A percentile compares a stretch with the other conserved stretches of the same genome.
Evolutionary conservation across 2,888 invertebrate genomes (phyloP).

Genomic region (Physocephala rufipes): DNA sequence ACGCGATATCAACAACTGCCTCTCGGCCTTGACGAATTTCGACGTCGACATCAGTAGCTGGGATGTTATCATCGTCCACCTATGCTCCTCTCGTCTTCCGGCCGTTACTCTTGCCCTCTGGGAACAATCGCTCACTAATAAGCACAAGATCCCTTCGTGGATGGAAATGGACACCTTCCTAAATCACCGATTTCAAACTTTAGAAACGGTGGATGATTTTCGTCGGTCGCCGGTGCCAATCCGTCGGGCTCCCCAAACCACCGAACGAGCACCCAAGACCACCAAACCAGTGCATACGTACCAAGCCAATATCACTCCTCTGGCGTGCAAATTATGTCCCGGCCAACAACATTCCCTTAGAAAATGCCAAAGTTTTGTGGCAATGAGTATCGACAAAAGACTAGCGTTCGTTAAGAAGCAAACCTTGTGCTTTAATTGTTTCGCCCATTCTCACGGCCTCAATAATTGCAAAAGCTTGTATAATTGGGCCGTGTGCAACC

Average conservation of each 20-base stretch:
- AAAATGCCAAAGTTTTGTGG: background rate
- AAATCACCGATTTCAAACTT: background rate
- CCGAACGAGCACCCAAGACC: background rate
- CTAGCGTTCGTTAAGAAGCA: background rate
- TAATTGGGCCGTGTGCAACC: no score
- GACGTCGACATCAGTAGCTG: background rate
- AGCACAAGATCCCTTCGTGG: no score
- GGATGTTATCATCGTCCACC: background rate
- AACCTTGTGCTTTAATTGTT: no score
- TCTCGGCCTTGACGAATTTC: background rate
- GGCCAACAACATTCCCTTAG: background rate
- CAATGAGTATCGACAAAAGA: background rate
- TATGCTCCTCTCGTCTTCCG: background rate
- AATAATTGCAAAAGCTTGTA: no score
- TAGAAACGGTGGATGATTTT: no score
- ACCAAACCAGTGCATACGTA: background rate
- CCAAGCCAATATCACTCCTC: background rate
- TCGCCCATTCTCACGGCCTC: no score
- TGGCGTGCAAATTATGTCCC: background rate
- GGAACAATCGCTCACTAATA: no score
- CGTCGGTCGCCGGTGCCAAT: no score
- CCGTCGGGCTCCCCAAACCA: no score
- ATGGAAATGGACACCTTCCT: background rate
- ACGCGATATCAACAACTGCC: background rate
- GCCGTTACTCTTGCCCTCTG: background rate